These are phyloP conservation scores for Balaenoptera acutorostrata DNA, from an alignment of 2,113 vertebrate genomes.

Conservation along the genomic window DNA sequence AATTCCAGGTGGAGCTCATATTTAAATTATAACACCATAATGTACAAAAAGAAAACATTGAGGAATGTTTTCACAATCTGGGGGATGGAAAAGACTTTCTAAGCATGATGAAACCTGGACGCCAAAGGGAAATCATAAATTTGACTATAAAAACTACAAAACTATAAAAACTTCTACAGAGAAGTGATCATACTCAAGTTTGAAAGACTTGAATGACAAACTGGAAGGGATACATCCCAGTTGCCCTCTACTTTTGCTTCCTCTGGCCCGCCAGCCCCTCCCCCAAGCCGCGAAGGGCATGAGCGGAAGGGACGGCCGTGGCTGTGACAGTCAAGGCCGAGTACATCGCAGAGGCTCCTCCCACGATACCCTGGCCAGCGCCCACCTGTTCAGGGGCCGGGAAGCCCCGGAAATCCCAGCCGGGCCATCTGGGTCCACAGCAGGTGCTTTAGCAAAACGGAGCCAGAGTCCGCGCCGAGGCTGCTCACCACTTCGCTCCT, in stretches of 20 bases:
- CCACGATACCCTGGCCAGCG: neutral
- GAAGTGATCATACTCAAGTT: neutral
- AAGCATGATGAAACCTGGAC: conserved; percentile 2
- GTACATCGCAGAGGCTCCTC: neutral
- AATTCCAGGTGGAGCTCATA: neutral
- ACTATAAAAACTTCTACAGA: neutral
- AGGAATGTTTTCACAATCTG: neutral
- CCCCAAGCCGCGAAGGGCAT: neutral
- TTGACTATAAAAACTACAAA: neutral
- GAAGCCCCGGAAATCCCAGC: conserved; percentile 64
- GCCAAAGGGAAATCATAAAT: neutral
- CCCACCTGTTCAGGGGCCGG: conserved; percentile 61
- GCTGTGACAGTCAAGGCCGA: neutral
- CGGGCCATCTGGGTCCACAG: conserved; percentile 64
- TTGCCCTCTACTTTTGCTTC: neutral
- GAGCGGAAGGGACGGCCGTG: neutral
- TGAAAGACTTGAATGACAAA: neutral
- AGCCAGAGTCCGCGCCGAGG: neutral
- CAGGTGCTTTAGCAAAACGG: conserved; percentile 29
- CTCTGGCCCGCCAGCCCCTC: neutral
- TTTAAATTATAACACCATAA: conserved; percentile 1
- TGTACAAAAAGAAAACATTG: neutral
- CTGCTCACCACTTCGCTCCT: conserved; percentile 51
- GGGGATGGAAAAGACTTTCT: neutral
- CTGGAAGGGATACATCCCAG: neutral